A percentile compares a stretch with the other conserved stretches of the same genome.
Evolutionary conservation across 2,113 vertebrate genomes (phyloP).

Genomic region (Bungarus multicinctus): DNA sequence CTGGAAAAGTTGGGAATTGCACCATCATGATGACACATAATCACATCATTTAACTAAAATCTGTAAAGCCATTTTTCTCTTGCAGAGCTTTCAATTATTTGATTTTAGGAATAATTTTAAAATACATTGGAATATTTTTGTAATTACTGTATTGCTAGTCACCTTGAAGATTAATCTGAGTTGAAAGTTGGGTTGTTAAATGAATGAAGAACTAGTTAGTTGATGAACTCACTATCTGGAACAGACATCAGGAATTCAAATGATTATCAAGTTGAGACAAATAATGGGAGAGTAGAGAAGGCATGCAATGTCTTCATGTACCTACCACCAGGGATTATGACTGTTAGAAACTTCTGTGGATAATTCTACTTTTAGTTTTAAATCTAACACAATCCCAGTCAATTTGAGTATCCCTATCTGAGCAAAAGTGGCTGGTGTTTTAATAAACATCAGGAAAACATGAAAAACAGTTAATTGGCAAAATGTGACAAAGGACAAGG

Average conservation of each 20-base stretch:
- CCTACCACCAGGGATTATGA: background rate
- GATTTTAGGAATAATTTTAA: background rate
- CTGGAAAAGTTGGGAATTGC: background rate
- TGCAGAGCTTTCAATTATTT: background rate
- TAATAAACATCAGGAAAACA: background rate
- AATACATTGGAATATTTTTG: background rate
- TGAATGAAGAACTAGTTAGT: background rate
- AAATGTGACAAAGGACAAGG: background rate
- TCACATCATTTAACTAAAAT: background rate
- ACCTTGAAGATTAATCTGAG: background rate
- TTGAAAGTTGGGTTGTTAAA: background rate
- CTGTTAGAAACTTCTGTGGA: background rate
- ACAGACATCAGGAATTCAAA: background rate
- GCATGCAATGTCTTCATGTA: background rate
- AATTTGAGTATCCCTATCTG: background rate
- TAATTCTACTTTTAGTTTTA: background rate
- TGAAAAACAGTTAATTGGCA: background rate
- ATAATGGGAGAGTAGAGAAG: background rate
- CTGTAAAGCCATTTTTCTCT: background rate
- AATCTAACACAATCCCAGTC: background rate
- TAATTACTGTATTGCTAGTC: background rate
- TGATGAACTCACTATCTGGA: background rate
- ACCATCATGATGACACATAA: background rate
- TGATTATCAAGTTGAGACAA: background rate
- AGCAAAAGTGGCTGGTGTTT: background rate